Evolutionary conservation across 2,888 invertebrate species (phyloP), one percentile per base, ranked within the genome.

Genomic region (Thera britannica): DNA sequence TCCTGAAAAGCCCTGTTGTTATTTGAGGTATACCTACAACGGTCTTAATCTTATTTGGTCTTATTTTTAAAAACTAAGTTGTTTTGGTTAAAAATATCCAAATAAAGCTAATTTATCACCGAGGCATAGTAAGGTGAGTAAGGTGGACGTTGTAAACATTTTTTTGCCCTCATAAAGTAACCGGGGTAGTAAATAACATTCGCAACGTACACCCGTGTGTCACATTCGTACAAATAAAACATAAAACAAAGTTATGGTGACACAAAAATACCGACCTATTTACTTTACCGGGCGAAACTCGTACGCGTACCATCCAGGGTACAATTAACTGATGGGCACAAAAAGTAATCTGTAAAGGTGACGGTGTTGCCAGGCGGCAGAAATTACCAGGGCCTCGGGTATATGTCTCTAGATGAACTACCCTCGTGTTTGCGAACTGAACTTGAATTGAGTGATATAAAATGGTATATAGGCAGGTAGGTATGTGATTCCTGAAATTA

Each of bases 341-440:
- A 71, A 76, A 73, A 75, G 76, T 75, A 76, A 76, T 76, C 61
- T 72, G 69, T 67, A 46, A 71, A 71, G 73, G 69, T 76, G 72
- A 61, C 58, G 56, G 12, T 60, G 36, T 12, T 62, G 48, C 61
- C 61, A 62, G 48, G 44, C 52, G 23, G 52, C 11, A 52, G 60
- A 68, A 64, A 67, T 76, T 73, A 71, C 67, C 52, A 68, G 38
- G 62, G 56, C 54, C 23, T 55, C 57, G 52, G 35, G 70, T 65
- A 68, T 64, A 61, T 58, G 64, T 64, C 68, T 65, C 65, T 62
- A 46, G 65, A 62, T 58, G 35, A 52, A 46, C 57, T 61, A 57
- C 57, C 54, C 48, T 61, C 61, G 38, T 46, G 11, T 48, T 56
- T 51, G 41, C n/a, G n/a, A n/a, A n/a, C n/a, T n/a, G n/a, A n/a